Evolutionary conservation across 2,888 invertebrate genomes (phyloP).

Genomic region (Aquatica leii): DNA sequence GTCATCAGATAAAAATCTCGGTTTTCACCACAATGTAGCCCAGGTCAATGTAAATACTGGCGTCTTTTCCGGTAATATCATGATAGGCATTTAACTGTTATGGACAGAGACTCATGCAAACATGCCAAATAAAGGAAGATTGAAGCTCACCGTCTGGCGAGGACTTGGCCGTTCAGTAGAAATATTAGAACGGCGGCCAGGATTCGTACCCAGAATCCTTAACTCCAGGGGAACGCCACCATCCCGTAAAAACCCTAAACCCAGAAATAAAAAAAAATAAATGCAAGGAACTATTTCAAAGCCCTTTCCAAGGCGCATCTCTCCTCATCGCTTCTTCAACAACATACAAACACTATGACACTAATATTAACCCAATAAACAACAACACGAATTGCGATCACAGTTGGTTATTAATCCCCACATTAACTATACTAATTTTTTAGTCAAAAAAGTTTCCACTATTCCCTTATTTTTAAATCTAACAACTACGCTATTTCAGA

Average conservation of each 20-base stretch:
- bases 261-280: constrained; percentile 37
- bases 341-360: constrained; percentile 29
- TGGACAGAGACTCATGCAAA: constrained; percentile 45
- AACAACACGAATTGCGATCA: constrained; percentile 31
- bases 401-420: constrained; percentile 35
- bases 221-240: constrained; percentile 51
- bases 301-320: constrained; percentile 47
- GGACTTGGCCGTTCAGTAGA: constrained; percentile 56
- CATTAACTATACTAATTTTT: constrained; percentile 9
- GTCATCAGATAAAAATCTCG: constrained; percentile 5
- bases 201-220: constrained; percentile 45
- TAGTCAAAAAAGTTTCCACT: constrained; percentile 16
- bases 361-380: constrained; percentile 18
- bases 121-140: constrained; percentile 43
- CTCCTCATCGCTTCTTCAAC: constrained; percentile 26
- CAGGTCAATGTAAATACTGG: constrained; percentile 25
- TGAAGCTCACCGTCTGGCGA: constrained; percentile 58
- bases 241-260: constrained; percentile 53
- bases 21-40: constrained; percentile 22
- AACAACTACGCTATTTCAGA: constrained; percentile 36
- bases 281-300: constrained; percentile 52
- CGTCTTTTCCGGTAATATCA: constrained; percentile 31
- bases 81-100: constrained; percentile 42
- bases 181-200: constrained; percentile 55
- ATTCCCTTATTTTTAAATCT: constrained; percentile 42